Conservation (phyloP, 2,888 invertebrate genomes). For the Callyntrura guangdongensis region DNA sequence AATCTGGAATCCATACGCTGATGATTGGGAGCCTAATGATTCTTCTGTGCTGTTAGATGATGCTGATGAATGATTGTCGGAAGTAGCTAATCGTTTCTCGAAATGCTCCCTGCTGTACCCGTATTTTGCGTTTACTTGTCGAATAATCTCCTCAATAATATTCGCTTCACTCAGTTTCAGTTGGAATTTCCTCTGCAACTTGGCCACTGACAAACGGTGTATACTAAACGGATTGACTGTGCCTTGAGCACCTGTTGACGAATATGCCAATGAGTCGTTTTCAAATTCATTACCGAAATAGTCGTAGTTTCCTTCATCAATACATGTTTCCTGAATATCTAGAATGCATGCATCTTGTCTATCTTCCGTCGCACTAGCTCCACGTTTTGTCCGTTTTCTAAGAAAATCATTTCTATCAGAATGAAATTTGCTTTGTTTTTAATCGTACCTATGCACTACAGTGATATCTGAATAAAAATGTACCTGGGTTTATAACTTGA, state of each 20-base stretch:
- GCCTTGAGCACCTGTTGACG: background rate
- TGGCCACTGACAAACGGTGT: background rate
- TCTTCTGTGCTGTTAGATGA: background rate
- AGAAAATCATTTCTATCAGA: background rate
- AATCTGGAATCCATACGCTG: background rate
- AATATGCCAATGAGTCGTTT: background rate
- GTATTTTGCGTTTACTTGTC: background rate
- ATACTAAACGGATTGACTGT: background rate
- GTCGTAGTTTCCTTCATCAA: background rate
- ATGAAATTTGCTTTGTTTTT: no score
- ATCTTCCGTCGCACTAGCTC: background rate
- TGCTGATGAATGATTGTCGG: background rate
- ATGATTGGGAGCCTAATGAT: background rate
- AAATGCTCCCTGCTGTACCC: background rate
- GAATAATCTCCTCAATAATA: slow-evolving; percentile 6
- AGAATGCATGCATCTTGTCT: background rate
- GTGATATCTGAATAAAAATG: no score
- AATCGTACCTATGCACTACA: no score
- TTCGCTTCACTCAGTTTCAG: background rate
- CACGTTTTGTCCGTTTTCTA: background rate
- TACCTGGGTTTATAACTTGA: no score
- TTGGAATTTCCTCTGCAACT: background rate
- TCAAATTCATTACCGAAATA: background rate
- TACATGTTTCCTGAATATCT: background rate
- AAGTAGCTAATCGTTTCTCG: background rate